Percentiles rank a stretch among this genome's conserved stretches.
These are phyloP conservation scores for Rostratula benghalensis DNA, from an alignment of 2,113 vertebrate species.

Conservation along the genomic window DNA sequence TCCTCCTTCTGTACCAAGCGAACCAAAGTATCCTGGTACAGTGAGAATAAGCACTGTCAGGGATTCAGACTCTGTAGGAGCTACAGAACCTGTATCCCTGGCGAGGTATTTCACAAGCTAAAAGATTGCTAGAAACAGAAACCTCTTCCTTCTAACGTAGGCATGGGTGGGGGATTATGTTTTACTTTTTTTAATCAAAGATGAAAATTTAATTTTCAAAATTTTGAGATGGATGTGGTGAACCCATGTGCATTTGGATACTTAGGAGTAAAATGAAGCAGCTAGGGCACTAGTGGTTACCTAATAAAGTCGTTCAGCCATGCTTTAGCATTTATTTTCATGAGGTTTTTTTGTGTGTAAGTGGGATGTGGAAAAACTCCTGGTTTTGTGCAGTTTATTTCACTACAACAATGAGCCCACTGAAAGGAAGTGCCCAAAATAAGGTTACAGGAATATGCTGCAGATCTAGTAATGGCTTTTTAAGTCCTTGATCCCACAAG, in stretches of 20 bases:
- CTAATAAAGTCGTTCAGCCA: background rate
- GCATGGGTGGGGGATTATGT: background rate
- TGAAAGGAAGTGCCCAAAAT: background rate
- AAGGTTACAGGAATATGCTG: background rate
- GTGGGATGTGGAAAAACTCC: background rate
- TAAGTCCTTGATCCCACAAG: background rate
- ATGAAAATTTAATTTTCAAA: background rate
- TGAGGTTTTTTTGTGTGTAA: background rate
- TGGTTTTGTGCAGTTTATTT: background rate
- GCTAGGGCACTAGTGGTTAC: background rate
- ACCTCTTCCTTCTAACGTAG: background rate
- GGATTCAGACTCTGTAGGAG: background rate
- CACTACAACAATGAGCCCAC: rapidly evolving
- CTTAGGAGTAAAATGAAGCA: background rate
- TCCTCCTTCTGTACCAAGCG: background rate
- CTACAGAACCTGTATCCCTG: background rate
- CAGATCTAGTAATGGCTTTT: background rate
- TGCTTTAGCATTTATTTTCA: background rate
- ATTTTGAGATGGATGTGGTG: background rate
- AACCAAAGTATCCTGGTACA: background rate
- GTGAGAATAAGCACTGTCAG: background rate
- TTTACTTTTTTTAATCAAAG: background rate
- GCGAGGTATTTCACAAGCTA: background rate
- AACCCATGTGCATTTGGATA: background rate
- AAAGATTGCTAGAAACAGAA: background rate